Conservation (phyloP, 2,113 vertebrate species). For the Tachysurus fulvidraco region DNA sequence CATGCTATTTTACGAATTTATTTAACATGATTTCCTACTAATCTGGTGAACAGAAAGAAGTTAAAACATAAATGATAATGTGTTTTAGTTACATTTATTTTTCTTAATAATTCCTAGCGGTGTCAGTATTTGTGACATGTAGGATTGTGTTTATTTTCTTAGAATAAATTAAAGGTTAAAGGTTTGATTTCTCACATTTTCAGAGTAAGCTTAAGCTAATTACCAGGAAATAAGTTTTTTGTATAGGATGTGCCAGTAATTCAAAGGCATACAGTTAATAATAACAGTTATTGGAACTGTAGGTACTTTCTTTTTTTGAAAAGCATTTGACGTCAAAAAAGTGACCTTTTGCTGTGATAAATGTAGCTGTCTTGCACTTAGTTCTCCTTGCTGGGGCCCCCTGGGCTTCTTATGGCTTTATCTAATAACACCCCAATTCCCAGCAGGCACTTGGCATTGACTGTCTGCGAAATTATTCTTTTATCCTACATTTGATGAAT, state of each 20-base stretch:
- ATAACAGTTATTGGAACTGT: constrained; percentile 1
- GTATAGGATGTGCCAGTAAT: background rate
- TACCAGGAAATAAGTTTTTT: background rate
- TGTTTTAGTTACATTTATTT: background rate
- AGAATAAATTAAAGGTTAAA: background rate
- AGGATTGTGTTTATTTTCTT: background rate
- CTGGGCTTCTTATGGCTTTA: constrained; percentile 18
- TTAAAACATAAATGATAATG: background rate
- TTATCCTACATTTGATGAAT: constrained; percentile 25
- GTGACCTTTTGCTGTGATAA: constrained; percentile 47
- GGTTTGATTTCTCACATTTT: background rate
- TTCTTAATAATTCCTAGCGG: background rate
- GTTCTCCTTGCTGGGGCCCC: constrained; percentile 12
- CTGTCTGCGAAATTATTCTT: constrained; percentile 25
- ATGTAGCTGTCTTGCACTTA: constrained; percentile 41
- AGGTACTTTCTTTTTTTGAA: background rate
- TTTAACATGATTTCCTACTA: background rate
- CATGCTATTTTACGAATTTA: too few species aligned
- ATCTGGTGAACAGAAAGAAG: background rate
- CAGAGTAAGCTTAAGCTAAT: background rate
- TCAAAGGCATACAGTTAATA: background rate
- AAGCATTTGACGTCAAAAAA: constrained; percentile 31
- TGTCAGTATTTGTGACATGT: background rate
- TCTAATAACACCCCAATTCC: constrained; percentile 33
- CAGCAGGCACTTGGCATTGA: constrained; percentile 35